Evolutionary conservation across 1,140 invertebrate genomes (phyloP).

Genomic region (Drosophila rufa): DNA sequence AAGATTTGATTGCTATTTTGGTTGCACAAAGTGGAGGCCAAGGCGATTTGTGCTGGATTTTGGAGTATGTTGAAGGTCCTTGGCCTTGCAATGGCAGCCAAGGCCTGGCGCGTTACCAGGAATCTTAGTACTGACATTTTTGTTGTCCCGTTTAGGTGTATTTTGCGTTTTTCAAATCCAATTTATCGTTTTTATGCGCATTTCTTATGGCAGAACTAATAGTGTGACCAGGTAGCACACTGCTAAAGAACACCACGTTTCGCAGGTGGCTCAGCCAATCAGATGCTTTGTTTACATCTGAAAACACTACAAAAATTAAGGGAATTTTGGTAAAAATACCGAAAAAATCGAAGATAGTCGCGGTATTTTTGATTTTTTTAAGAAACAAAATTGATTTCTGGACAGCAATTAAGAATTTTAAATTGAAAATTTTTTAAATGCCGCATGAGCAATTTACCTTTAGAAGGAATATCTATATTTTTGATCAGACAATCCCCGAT

Average conservation of each 20-base stretch:
- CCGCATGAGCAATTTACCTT: too few species aligned
- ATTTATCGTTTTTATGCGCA: constrained; percentile 44
- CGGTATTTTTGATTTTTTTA: too few species aligned
- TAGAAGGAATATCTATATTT: too few species aligned
- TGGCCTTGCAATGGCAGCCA: constrained; percentile 48
- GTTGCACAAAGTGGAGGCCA: constrained; percentile 42
- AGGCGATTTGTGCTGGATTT: constrained; percentile 30
- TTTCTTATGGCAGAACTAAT: constrained; percentile 25
- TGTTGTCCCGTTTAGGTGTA: constrained; percentile 10
- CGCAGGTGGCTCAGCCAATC: too few species aligned
- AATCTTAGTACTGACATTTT: constrained; percentile 72
- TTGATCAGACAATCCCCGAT: too few species aligned
- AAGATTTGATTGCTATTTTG: constrained; percentile 16
- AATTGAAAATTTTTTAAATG: too few species aligned
- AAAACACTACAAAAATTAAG: too few species aligned
- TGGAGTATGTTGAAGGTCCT: constrained; percentile 23
- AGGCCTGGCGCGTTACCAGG: constrained; percentile 63
- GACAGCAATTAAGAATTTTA: too few species aligned
- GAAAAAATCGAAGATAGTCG: too few species aligned
- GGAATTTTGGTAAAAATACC: too few species aligned
- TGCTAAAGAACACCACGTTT: constrained; percentile 4
- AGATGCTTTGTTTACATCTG: too few species aligned
- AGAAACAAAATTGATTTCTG: too few species aligned
- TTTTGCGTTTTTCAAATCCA: constrained; percentile 26
- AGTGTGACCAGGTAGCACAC: not conserved